Conservation (phyloP, 2,888 invertebrate species). For the Ophion ellenae region DNA sequence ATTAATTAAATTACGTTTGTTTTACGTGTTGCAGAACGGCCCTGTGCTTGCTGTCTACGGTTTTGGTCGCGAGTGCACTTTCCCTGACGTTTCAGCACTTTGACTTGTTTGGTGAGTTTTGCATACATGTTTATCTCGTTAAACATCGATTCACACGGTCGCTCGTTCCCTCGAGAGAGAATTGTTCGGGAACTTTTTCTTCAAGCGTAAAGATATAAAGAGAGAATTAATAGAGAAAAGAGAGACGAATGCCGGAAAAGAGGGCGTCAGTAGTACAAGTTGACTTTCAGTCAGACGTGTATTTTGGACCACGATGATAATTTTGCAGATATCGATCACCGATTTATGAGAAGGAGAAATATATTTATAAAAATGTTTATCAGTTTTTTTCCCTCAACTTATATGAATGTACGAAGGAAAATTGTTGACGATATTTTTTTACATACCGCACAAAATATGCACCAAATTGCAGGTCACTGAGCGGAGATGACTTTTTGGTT, state of each 20-base stretch:
- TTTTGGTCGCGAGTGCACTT: constrained; percentile 73
- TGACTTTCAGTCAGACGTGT: neutral
- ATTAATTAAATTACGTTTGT: constrained; percentile 22
- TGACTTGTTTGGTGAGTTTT: constrained; percentile 78
- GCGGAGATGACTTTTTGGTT: neutral
- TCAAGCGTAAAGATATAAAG: neutral
- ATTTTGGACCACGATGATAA: neutral
- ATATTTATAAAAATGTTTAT: neutral
- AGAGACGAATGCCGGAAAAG: neutral
- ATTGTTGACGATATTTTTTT: neutral
- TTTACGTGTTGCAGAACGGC: constrained; percentile 77
- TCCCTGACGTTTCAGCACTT: constrained; percentile 75
- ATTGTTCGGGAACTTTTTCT: neutral
- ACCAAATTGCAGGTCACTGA: neutral
- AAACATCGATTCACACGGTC: constrained; percentile 15
- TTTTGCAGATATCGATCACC: neutral
- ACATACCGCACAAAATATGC: neutral
- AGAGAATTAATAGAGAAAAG: neutral
- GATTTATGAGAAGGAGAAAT: neutral
- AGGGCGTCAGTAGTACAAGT: neutral
- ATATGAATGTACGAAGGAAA: neutral
- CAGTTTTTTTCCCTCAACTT: no score
- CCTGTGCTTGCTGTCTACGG: constrained; percentile 76
- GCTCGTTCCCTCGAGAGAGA: neutral
- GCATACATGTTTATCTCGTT: constrained; percentile 18